These are phyloP conservation scores for Tetramorium parvispinum DNA, from an alignment of 1,140 invertebrate genomes.

Conservation along the genomic window DNA sequence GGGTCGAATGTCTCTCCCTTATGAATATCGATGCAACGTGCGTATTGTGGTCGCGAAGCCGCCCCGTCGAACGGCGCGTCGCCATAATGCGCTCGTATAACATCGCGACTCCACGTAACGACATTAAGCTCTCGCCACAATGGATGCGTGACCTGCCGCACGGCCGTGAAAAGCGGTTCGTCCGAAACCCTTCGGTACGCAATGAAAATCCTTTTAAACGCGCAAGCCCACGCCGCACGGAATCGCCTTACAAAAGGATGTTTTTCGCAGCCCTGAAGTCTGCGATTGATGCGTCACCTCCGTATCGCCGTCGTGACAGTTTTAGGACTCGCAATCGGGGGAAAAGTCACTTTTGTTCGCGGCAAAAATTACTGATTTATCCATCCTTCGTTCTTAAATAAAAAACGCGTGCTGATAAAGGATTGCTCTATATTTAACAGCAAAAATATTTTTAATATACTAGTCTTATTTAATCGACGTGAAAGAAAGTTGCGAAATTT, in stretches of 20 bases:
- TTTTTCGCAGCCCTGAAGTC: slow-evolving; percentile 33
- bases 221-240: slow-evolving; percentile 61
- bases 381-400: not conserved
- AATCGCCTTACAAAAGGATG: slow-evolving; percentile 28
- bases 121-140: slow-evolving; percentile 59
- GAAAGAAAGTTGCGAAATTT: not conserved
- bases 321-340: not conserved
- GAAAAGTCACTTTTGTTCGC: not conserved
- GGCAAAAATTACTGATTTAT: slow-evolving; percentile 11
- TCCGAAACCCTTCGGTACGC: slow-evolving; percentile 61
- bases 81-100: slow-evolving; percentile 71
- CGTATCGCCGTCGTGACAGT: not conserved
- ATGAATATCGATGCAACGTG: slow-evolving; percentile 75
- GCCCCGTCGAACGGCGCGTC: slow-evolving; percentile 55
- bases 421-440: not conserved
- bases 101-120: slow-evolving; percentile 67
- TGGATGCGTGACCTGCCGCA: slow-evolving; percentile 61
- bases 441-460: not conserved
- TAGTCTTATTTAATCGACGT: not conserved
- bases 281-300: slow-evolving; percentile 8
- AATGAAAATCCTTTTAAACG: slow-evolving; percentile 79
- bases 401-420: not conserved
- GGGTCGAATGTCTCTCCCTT: slow-evolving; percentile 46
- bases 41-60: slow-evolving; percentile 68
- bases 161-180: slow-evolving; percentile 9